Base-by-base conservation (phyloP, 2,888 invertebrate species). In the Spialia ferax region DNA sequence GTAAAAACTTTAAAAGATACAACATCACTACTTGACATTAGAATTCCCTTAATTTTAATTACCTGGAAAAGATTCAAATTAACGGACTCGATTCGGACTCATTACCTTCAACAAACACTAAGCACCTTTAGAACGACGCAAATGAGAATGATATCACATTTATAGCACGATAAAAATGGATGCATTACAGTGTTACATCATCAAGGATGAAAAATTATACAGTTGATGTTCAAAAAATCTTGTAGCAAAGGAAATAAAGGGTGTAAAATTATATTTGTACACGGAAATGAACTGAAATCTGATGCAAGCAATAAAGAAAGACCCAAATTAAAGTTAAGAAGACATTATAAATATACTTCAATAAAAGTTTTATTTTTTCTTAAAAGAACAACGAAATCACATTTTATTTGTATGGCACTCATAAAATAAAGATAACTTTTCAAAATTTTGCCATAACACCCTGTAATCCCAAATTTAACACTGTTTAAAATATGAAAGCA, bases 141-240 rank as follows among this genome's bases (percentile, higher is more conserved):
- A 74, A 75, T 72, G 63, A 66, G 70, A 70, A 74, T 79, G 77
- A 78, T 75, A 77, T 78, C 75, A 77, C 63, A 69, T 52, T 62
- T 35, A 18, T 70, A 74, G 68, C 70, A 66, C 70, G 71, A 73
- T 74, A 75, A 73, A 75, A 74, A 70, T 75, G 68, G 69, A 75
- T 74, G 67, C 72, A 69, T 63, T 67, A 63, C 48, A 68, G 72
- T 73, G 75, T 78, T 79, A 80, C 77, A 78, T 79, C 81, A 81
- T 77, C 68, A 64, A 73, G 67, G 62, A 74, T 70, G 73, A 71
- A 68, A 75, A 64, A 73, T 74, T 73, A 69, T 62, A 56, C 38
- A 32, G 50, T 20, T 7, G 2, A 18, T 23, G 29, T 26, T 54
- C 29, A 15, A 15, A 29, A 54, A 5, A 15, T 54, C 11, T 50